A percentile compares a stretch with the other conserved stretches of the same genome.
phyloP scores from a whole-genome alignment of 2,797 vertebrate species.

The Pantherophis vulpinus region DNA sequence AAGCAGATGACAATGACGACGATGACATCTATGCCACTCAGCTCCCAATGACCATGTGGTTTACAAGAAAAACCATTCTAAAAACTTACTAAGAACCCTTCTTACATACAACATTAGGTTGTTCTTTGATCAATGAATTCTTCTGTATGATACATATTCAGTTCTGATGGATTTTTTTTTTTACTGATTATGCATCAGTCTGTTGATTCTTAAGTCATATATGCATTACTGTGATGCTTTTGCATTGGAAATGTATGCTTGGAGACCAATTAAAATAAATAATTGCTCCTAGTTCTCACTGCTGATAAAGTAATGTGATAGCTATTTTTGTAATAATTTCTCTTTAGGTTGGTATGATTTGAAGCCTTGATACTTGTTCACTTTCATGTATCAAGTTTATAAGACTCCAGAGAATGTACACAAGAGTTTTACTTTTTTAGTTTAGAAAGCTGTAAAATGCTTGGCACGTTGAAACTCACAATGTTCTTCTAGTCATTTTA shows the following conservation, averaged over 20 bases:
- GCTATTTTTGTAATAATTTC: constrained; percentile 20
- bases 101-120: neutral
- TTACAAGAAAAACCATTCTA: neutral
- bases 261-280: constrained; percentile 53
- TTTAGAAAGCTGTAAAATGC: neutral
- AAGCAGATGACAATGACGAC: neutral
- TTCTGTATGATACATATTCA: constrained; percentile 45
- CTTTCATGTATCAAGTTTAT: constrained; percentile 13
- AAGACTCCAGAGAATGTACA: constrained; percentile 24
- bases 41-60: neutral
- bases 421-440: neutral
- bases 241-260: constrained; percentile 10
- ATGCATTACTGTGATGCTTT: constrained; percentile 31
- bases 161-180: neutral
- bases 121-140: constrained; percentile 36
- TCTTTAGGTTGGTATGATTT: constrained; percentile 24
- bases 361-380: constrained; percentile 5
- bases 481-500: constrained; percentile 7
- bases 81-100: constrained; percentile 16
- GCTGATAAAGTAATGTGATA: constrained; percentile 29
- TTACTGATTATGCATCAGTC: constrained; percentile 21
- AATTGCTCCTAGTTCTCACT: constrained; percentile 8
- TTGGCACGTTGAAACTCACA: neutral
- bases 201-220: constrained; percentile 61
- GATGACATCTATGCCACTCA: neutral